A percentile compares a stretch with the other conserved stretches of the same genome.
These are phyloP conservation scores for Macropus fuliginosus DNA, from an alignment of 2,797 vertebrate species.

Conservation along the genomic window DNA sequence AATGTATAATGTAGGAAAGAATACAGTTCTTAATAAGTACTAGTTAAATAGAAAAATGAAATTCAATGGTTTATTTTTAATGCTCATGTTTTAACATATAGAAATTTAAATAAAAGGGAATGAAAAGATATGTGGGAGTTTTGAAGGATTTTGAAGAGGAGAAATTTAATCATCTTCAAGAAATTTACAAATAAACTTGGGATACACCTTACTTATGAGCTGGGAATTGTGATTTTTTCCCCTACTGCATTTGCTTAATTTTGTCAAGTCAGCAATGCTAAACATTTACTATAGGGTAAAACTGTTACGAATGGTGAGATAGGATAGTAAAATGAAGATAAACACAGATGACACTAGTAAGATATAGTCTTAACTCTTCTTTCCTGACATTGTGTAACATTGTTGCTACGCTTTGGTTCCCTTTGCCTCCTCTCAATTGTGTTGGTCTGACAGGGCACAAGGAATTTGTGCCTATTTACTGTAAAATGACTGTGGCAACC, in stretches of 20 bases:
- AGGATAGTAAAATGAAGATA: slow-evolving; percentile 6
- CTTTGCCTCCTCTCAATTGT: slow-evolving; percentile 32
- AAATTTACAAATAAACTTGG: not conserved
- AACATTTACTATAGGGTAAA: slow-evolving; percentile 25
- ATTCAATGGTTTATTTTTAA: not conserved
- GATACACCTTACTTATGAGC: slow-evolving; percentile 20
- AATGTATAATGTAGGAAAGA: not conserved
- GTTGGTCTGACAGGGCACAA: not conserved
- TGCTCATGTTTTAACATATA: not conserved
- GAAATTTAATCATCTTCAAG: not conserved
- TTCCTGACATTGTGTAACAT: not conserved
- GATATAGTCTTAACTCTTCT: not conserved
- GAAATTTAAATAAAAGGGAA: not conserved
- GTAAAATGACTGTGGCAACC: slow-evolving; percentile 3
- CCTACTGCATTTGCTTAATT: slow-evolving; percentile 9
- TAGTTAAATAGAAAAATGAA: not conserved
- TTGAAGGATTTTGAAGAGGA: not conserved
- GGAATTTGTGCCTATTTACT: slow-evolving; percentile 10
- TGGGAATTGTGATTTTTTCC: not conserved
- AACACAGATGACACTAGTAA: slow-evolving; percentile 3
- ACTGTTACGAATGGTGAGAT: not conserved
- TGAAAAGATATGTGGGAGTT: not conserved
- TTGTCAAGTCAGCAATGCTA: slow-evolving; percentile 41
- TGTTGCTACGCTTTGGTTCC: not conserved
- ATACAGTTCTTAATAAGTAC: not conserved